Percentiles rank a stretch among this genome's conserved stretches.
These are phyloP conservation scores for Sparus aurata DNA, from an alignment of 2,797 vertebrate genomes.

Conservation along the genomic window DNA sequence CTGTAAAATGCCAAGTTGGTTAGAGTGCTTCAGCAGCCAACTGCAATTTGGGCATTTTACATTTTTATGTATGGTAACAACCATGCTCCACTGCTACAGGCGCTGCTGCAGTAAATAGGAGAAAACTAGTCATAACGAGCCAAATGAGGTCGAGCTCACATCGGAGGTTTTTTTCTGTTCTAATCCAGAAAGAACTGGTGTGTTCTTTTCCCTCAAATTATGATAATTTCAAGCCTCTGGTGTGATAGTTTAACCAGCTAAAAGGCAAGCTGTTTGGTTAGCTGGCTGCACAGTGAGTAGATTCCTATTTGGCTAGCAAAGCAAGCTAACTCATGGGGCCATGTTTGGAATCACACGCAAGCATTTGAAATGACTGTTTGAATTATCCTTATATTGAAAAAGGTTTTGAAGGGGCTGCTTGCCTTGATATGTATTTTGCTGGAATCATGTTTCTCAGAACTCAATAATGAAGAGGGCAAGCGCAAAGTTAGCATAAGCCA, in stretches of 20 bases:
- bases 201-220: conserved; percentile 9
- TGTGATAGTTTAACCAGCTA: no score
- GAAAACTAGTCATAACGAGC: conserved; percentile 27
- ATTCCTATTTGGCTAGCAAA: not conserved
- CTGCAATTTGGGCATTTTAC: conserved; percentile 5
- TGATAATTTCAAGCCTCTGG: no score
- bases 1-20: conserved; percentile 3
- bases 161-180: conserved; percentile 14
- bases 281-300: not conserved
- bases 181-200: conserved; percentile 7
- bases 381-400: not conserved
- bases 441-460: not conserved
- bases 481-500: not conserved
- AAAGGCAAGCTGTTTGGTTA: not conserved
- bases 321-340: no score
- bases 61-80: conserved; percentile 8
- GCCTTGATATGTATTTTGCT: not conserved
- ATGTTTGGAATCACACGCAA: not conserved
- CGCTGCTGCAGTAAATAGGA: conserved; percentile 8
- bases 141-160: conserved; percentile 18
- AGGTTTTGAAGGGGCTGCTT: not conserved
- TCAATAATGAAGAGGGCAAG: not conserved
- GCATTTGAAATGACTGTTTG: not conserved
- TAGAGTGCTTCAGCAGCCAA: not conserved
- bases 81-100: conserved; percentile 2